Conservation (phyloP, 2,888 invertebrate genomes). For the Cerastoderma edule region DNA sequence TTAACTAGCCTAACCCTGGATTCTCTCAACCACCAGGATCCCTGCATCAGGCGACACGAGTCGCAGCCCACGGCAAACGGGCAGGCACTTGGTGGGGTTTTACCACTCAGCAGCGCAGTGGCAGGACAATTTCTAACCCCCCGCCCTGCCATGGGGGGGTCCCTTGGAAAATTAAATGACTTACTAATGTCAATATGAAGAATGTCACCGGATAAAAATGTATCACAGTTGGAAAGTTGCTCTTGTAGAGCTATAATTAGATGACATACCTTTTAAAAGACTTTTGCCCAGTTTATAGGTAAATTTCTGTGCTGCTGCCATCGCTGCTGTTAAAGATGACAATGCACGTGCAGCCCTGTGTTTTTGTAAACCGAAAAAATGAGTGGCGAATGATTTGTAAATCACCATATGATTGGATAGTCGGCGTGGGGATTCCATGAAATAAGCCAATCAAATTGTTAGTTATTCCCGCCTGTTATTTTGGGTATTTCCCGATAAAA, state of each 20-base stretch:
- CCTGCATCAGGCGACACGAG: no score
- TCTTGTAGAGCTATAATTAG: neutral
- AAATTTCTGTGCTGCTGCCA: conserved; percentile 9
- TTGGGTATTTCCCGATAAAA: conserved; percentile 1
- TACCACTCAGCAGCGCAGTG: neutral
- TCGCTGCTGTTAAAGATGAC: no score
- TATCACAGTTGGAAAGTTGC: no score
- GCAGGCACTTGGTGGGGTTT: no score
- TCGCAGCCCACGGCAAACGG: no score
- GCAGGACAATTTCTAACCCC: neutral
- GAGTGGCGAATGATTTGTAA: conserved; percentile 12
- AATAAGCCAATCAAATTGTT: conserved; percentile 52
- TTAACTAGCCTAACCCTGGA: no score
- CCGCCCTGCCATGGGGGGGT: neutral
- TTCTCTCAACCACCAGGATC: no score
- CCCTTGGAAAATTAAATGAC: neutral
- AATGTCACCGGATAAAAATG: no score
- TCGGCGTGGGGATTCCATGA: conserved; percentile 33
- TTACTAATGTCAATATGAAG: no score
- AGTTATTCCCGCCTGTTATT: conserved; percentile 21
- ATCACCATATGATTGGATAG: conserved; percentile 48
- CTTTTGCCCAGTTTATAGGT: conserved; percentile 1
- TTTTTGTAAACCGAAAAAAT: neutral
- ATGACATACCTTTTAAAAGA: conserved; percentile 9
- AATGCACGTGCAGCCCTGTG: conserved; percentile 13